phyloP scores from a whole-genome alignment of 2,888 invertebrate species.

The Watsonalla cultraria region DNA sequence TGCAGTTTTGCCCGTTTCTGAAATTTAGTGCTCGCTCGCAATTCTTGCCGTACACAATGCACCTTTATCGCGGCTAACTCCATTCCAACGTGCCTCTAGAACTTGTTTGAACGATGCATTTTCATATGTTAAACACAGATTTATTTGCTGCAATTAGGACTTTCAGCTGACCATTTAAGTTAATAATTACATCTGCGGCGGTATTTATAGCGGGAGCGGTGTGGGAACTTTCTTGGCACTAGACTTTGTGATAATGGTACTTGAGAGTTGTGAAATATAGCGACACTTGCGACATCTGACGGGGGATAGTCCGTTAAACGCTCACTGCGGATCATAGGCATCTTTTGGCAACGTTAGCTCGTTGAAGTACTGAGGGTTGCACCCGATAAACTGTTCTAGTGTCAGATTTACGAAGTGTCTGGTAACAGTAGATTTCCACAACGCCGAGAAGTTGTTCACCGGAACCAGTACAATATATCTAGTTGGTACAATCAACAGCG shows the following conservation, averaged over 20 bases:
- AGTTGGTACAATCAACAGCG: too few relatives aligned
- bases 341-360: conserved; percentile 14
- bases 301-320: conserved; percentile 17
- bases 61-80: background rate
- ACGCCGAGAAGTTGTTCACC: too few relatives aligned
- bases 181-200: conserved; percentile 28
- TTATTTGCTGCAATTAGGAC: conserved; percentile 33
- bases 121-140: conserved; percentile 25
- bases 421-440: background rate
- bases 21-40: conserved; percentile 20
- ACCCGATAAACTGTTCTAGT: background rate
- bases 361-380: background rate
- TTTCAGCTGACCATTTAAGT: conserved; percentile 22
- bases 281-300: conserved; percentile 18
- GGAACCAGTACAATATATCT: too few relatives aligned
- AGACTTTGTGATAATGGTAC: conserved; percentile 26
- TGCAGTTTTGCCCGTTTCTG: conserved; percentile 9
- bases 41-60: conserved; percentile 9
- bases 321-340: conserved; percentile 13
- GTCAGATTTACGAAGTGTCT: background rate
- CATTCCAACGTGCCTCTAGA: conserved; percentile 5
- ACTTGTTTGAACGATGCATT: conserved; percentile 18
- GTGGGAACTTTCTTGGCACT: conserved; percentile 29
- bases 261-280: conserved; percentile 21
- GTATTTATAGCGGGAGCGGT: conserved; percentile 23